Evolutionary conservation across 1,140 invertebrate species (phyloP).

Genomic region (Geopemphigus sp.): DNA sequence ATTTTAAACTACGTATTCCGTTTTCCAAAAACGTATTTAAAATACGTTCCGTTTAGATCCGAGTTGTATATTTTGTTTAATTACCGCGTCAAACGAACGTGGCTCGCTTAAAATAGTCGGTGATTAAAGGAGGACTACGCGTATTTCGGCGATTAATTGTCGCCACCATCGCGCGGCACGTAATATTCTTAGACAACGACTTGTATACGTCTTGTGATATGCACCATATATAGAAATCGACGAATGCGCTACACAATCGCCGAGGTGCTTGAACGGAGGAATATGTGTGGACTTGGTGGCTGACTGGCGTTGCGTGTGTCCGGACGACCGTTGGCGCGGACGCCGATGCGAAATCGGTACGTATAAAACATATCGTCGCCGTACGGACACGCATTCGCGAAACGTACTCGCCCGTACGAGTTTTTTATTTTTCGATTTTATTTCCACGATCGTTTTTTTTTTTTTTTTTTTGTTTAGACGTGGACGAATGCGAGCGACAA

Average conservation of each 20-base stretch:
- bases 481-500: conserved; percentile 33
- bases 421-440: background rate
- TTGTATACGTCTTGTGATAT: no score
- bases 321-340: conserved; percentile 67
- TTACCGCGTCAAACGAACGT: no score
- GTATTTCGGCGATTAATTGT: no score
- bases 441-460: background rate
- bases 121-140: no score
- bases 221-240: conserved; percentile 63
- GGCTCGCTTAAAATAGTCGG: no score
- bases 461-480: background rate
- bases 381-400: background rate
- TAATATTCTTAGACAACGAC: no score
- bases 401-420: no score
- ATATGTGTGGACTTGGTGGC: conserved; percentile 74
- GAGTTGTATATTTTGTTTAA: no score
- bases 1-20: no score
- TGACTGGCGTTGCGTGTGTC: conserved; percentile 75
- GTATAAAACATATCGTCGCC: conserved; percentile 11
- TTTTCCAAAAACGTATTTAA: no score
- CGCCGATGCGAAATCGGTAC: conserved; percentile 66
- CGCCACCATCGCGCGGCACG: no score
- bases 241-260: conserved; percentile 60
- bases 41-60: no score
- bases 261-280: conserved; percentile 71